Evolutionary conservation across 2,888 invertebrate genomes (phyloP).

Genomic region (Cabera pusaria): DNA sequence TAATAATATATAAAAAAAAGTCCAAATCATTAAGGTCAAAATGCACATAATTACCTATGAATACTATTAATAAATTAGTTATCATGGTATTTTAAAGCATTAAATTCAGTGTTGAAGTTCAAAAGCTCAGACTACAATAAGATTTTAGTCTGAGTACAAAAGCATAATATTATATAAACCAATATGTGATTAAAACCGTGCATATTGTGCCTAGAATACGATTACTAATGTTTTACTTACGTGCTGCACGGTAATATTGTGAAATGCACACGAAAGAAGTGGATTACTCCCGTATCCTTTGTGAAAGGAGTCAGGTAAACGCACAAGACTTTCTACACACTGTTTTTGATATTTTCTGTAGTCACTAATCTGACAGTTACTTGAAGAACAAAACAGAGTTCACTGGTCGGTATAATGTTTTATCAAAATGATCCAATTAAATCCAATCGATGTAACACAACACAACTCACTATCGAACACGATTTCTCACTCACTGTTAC

Average conservation of each 20-base stretch:
- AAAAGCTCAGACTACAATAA: too few relatives aligned
- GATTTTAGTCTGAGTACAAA: too few relatives aligned
- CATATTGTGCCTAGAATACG: too few relatives aligned
- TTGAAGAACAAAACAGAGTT: constrained; percentile 31
- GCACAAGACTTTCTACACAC: constrained; percentile 41
- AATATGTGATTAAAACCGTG: too few relatives aligned
- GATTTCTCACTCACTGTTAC: constrained; percentile 45
- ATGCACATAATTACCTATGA: too few relatives aligned
- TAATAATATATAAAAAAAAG: too few relatives aligned
- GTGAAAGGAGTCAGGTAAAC: constrained; percentile 58
- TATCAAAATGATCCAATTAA: constrained; percentile 47
- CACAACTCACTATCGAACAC: constrained; percentile 48
- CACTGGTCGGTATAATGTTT: constrained; percentile 49
- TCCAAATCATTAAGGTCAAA: too few relatives aligned
- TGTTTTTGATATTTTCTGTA: constrained; percentile 31
- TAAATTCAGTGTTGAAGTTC: too few relatives aligned
- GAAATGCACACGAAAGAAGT: constrained; percentile 48
- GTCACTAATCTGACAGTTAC: constrained; percentile 3
- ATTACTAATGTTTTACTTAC: constrained; percentile 52
- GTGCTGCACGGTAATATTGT: constrained; percentile 37
- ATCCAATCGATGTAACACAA: constrained; percentile 47
- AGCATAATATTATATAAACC: too few relatives aligned
- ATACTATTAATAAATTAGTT: too few relatives aligned
- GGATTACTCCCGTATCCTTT: constrained; percentile 54
- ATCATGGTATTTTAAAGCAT: too few relatives aligned